phyloP scores from a whole-genome alignment of 1,140 invertebrate species.

The Campoletis sonorensis region DNA sequence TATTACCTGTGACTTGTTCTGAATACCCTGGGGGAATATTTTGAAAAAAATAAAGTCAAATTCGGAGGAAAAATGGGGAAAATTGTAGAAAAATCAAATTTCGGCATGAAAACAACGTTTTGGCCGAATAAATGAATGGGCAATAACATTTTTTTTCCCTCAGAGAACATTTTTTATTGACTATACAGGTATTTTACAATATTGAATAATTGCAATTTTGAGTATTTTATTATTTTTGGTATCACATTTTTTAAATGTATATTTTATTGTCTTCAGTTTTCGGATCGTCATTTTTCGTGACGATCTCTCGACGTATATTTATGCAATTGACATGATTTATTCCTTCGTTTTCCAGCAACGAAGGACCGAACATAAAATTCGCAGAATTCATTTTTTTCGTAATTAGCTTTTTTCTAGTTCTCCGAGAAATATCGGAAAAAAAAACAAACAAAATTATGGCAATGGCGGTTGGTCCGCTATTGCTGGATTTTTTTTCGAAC shows the following conservation, averaged over 20 bases:
- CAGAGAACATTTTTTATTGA: constrained; percentile 13
- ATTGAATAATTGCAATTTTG: not conserved
- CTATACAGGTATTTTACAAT: not conserved
- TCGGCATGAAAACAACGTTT: not conserved
- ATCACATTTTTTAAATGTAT: not conserved
- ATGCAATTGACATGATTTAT: constrained; percentile 2
- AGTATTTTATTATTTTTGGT: not conserved
- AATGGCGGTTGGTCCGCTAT: constrained; percentile 51
- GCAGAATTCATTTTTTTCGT: not conserved
- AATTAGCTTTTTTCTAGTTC: not conserved
- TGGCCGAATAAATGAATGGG: not conserved
- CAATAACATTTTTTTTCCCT: not conserved
- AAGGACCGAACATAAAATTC: too few species aligned
- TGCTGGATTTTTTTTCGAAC: constrained; percentile 38
- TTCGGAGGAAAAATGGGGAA: not conserved
- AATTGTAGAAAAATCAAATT: not conserved
- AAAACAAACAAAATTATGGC: constrained; percentile 51
- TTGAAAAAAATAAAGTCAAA: too few species aligned
- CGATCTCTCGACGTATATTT: not conserved
- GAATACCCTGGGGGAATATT: too few species aligned
- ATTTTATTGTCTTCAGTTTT: not conserved
- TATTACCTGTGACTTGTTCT: too few species aligned
- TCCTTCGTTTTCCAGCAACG: not conserved
- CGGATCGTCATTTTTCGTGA: not conserved
- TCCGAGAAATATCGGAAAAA: not conserved